Evolutionary conservation across 1,140 invertebrate genomes (phyloP).

Genomic region (Euura lappo): DNA sequence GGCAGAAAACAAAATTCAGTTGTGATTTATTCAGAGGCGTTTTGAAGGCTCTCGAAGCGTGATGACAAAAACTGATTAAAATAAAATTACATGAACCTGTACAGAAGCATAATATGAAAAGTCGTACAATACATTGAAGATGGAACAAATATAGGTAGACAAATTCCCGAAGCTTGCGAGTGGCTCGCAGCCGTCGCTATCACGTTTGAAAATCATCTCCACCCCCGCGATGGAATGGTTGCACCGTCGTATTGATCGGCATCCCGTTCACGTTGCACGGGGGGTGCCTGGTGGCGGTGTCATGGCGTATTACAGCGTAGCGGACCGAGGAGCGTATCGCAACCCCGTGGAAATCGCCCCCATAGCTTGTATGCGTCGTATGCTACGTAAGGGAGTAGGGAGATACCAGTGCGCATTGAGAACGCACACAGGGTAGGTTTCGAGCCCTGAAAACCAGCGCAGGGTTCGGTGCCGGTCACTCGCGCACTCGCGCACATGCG

Average conservation of each 20-base stretch:
- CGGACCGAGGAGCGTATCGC: background rate
- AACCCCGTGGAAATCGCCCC: background rate
- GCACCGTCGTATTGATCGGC: background rate
- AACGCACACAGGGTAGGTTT: background rate
- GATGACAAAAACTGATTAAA: too few species aligned
- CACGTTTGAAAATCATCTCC: background rate
- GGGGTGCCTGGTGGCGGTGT: background rate
- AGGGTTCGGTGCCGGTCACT: background rate
- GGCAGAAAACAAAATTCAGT: too few species aligned
- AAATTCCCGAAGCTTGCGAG: background rate
- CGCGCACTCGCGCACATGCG: conserved; percentile 23
- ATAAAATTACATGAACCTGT: too few species aligned
- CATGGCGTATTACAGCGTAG: background rate
- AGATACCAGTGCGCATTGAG: background rate
- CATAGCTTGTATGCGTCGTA: background rate
- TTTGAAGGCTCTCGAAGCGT: too few species aligned
- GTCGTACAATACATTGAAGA: too few species aligned
- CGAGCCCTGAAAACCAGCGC: background rate
- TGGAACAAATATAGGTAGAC: too few species aligned
- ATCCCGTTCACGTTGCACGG: background rate
- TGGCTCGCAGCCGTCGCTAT: background rate
- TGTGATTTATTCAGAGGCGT: too few species aligned
- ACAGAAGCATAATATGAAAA: too few species aligned
- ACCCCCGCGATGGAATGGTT: background rate
- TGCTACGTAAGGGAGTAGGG: background rate